Base-by-base conservation (phyloP, 2,113 vertebrate species). In the Hippolais icterina region DNA sequence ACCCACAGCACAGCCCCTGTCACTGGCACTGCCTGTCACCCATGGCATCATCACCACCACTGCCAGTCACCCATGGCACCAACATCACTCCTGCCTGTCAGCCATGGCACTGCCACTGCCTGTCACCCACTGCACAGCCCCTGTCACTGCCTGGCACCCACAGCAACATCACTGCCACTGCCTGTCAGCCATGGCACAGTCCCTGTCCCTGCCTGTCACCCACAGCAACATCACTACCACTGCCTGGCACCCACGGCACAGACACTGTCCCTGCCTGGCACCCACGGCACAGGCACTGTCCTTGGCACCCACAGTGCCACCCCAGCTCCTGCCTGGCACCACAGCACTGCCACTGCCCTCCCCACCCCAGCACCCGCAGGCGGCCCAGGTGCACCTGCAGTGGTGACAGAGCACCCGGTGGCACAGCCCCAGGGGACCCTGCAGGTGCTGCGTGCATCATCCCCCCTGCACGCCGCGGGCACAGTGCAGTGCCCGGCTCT, bases 371-470 rank as follows among this genome's bases (percentile, higher is more conserved):
- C 49, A 23, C 44, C 64, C 33, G 0, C 2, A 2, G 50, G 65
- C 74, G 60, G 75, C 13, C 44, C 69, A 0, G 0, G 21, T 0
- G 35, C 49, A 16, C 33, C 68, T 6, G 1, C 56, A 37, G 60
- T 0, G 17, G 49, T 31, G 78, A 9, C 95, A 70, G 41, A 57
- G 56, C 41, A 7, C 6, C 11, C 1, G 2, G 41, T 23, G 52
- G 52, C 90, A 74, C 47, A 29, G 5, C 31, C 47, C 27, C 39
- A 2, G 3, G 69, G 64, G 63, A 59, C 22, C 39, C 47, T 0
- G 0, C 64, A 3, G 63, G 42, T 16, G 39, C 68, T 42, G 18
- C 0, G 0, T 4, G 24, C 9, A 35, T 11, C 2, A 0, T 18
- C 9, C 13, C 39, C 21, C 8, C 27, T 0, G 3, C 16, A 6